A percentile compares a stretch with the other conserved stretches of the same genome.
These are phyloP conservation scores for Aurelia coerulea DNA, from an alignment of 30 jellyfish, hydroid and myxozoan species.

Conservation along the genomic window DNA sequence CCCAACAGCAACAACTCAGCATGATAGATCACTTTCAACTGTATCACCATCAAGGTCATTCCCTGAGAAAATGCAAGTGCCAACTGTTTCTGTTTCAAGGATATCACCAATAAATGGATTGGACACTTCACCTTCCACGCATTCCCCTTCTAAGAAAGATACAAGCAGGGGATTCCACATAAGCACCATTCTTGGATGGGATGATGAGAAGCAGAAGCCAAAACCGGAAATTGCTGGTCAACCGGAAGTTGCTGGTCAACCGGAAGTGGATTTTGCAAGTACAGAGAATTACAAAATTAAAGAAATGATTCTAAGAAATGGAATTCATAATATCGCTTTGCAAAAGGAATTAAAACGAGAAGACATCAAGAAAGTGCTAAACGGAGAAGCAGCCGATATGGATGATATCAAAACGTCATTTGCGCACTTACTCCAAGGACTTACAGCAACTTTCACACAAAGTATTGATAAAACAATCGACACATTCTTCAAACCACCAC, in stretches of 20 bases:
- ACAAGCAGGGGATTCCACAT: slow-evolving; percentile 58
- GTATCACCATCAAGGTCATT: neutral
- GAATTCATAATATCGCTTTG: neutral
- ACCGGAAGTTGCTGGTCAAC: slow-evolving; percentile 37
- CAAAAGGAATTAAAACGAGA: slow-evolving; percentile 9
- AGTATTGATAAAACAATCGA: slow-evolving; percentile 66
- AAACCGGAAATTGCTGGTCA: slow-evolving; percentile 22
- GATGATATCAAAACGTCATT: slow-evolving; percentile 77
- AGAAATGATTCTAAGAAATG: neutral
- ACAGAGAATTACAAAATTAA: neutral
- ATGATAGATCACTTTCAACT: neutral
- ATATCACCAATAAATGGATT: slow-evolving; percentile 31
- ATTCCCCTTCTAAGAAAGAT: slow-evolving; percentile 47
- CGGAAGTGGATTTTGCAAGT: neutral
- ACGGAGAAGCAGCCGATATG: slow-evolving; percentile 13
- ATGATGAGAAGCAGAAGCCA: slow-evolving; percentile 28
- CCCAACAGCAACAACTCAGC: neutral
- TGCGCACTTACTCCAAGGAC: slow-evolving; percentile 74
- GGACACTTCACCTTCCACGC: slow-evolving; percentile 30
- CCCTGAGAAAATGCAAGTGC: neutral
- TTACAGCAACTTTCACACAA: slow-evolving; percentile 62
- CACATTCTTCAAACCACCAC: slow-evolving; percentile 54
- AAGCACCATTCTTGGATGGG: slow-evolving; percentile 79
- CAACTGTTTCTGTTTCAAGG: neutral
- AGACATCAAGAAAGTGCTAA: neutral